Percentiles rank a stretch among this genome's conserved stretches.
phyloP scores from a whole-genome alignment of 2,888 invertebrate genomes.

The Cheilosia vulpina region DNA sequence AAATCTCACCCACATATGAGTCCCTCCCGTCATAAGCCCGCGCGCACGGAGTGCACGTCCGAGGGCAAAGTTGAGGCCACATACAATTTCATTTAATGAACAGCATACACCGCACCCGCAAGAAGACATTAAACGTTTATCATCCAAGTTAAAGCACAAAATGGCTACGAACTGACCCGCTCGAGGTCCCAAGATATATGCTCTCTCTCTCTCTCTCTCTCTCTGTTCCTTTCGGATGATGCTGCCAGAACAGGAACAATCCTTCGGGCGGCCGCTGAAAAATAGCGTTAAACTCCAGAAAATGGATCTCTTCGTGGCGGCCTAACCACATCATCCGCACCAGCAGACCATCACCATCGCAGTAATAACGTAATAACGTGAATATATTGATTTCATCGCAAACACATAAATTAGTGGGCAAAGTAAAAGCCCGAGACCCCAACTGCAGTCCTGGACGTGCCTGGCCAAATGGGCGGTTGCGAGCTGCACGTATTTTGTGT shows the following conservation, averaged over 20 bases:
- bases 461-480: slow-evolving; percentile 66
- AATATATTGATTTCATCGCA: slow-evolving; percentile 76
- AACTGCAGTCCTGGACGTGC: slow-evolving; percentile 34
- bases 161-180: slow-evolving; percentile 62
- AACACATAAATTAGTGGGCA: slow-evolving; percentile 76
- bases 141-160: slow-evolving; percentile 43
- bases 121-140: slow-evolving; percentile 63
- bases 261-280: slow-evolving; percentile 43
- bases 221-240: slow-evolving; percentile 17
- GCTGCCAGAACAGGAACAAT: slow-evolving; percentile 24
- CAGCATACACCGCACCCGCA: slow-evolving; percentile 60
- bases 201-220: background rate
- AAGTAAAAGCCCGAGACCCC: slow-evolving; percentile 63
- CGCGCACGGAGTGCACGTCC: background rate
- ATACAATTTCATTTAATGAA: slow-evolving; percentile 70
- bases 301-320: slow-evolving; percentile 17
- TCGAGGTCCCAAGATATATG: slow-evolving; percentile 34
- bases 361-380: slow-evolving; percentile 75
- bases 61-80: slow-evolving; percentile 62
- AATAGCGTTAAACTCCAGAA: slow-evolving; percentile 40
- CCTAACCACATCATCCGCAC: background rate
- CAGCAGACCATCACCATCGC: slow-evolving; percentile 22
- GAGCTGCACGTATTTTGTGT: slow-evolving; percentile 55
- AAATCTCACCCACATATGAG: slow-evolving; percentile 39
- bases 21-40: slow-evolving; percentile 19